Evolutionary conservation across 2,797 vertebrate genomes (phyloP).

Genomic region (Spondyliosoma cantharus): DNA sequence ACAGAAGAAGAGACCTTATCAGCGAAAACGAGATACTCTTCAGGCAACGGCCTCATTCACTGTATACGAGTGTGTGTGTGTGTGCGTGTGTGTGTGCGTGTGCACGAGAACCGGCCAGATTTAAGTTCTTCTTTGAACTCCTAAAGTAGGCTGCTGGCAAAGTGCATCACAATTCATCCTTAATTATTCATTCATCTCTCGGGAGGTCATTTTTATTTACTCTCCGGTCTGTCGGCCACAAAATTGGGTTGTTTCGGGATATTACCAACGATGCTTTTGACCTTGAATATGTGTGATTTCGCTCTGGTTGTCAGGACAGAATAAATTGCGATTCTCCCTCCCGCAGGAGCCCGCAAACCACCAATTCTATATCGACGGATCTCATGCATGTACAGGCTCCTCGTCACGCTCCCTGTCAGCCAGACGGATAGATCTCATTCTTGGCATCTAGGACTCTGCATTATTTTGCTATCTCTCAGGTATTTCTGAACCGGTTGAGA

Average conservation of each 20-base stretch:
- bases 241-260: slow-evolving; percentile 14
- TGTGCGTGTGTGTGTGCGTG: no score
- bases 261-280: slow-evolving; percentile 13
- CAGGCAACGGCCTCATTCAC: slow-evolving; percentile 52
- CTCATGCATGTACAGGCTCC: slow-evolving; percentile 17
- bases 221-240: slow-evolving; percentile 20
- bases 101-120: slow-evolving; percentile 34
- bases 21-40: slow-evolving; percentile 23
- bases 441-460: neutral
- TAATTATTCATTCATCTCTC: slow-evolving; percentile 57
- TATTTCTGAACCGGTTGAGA: slow-evolving; percentile 10
- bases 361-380: neutral
- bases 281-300: slow-evolving; percentile 27
- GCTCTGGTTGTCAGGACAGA: neutral
- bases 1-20: slow-evolving; percentile 18
- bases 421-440: slow-evolving; percentile 9
- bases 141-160: slow-evolving; percentile 56
- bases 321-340: neutral
- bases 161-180: slow-evolving; percentile 32
- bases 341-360: neutral
- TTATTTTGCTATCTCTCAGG: neutral
- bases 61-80: slow-evolving; percentile 5
- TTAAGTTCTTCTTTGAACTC: slow-evolving; percentile 45
- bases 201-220: slow-evolving; percentile 49
- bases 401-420: slow-evolving; percentile 22